Evolutionary conservation across 2,888 invertebrate species (phyloP), one percentile per base, ranked within the genome.

Genomic region (Tachina fera): DNA sequence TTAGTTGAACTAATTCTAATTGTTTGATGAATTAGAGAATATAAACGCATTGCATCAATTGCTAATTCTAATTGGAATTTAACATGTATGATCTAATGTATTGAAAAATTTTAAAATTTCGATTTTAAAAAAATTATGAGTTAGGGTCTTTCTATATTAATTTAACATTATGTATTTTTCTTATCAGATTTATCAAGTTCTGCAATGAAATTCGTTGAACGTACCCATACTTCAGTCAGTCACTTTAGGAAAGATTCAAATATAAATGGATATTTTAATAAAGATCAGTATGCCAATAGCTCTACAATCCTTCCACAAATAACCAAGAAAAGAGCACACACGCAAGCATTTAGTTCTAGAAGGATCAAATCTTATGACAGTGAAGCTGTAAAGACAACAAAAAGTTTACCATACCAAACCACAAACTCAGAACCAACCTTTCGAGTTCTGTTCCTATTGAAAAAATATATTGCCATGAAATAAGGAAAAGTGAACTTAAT

Each of bases 391-490:
- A n/a, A 10, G 6, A n/a, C n/a, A 56, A 71, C 5, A 3, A 41
- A 41, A 51, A 13, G 1, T 5, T 14, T 11, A 0, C 1, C 3
- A 11, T n/a, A 56, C 13, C 4, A 19, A 0, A 10, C 13, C 1
- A 14, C 14, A 3, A 0, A 8, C 9, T 19, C 19, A 2, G 22
- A 49, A 0, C 5, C 31, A 9, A 10, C 49, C 1, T 14, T 1
- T 6, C 1, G 8, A 49, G 16, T 60, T 6, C 47, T n/a, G 10
- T 11, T 3, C 51, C 43, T 5, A 19, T 31, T 1, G 31, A 71
- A 45, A 79, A 14, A 47, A 43, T 79, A 1, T 71, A 74, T 31
- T 74, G 74, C 31, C 67, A 14, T 6, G 47, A 81, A 53, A 60
- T 68, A 51, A 81, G 11, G 0, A 67, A 68, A 45, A 68, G 11